phyloP scores from a whole-genome alignment of 2,888 invertebrate genomes.

The Dynastes grantii region DNA sequence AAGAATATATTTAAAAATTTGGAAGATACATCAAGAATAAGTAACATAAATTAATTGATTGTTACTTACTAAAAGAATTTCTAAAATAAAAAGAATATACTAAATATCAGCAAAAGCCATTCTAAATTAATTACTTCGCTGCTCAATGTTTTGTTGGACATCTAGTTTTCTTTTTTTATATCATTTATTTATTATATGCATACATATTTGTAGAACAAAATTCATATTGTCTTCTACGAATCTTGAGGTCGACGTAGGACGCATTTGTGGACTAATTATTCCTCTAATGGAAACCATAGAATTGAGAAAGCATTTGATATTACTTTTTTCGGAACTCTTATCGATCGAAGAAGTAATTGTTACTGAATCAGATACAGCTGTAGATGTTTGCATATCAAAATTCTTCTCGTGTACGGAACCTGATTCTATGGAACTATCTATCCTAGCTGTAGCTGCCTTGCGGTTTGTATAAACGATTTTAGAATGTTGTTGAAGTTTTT shows the following conservation, averaged over 20 bases:
- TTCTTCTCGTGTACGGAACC: constrained; percentile 16
- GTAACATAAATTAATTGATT: too few relatives aligned
- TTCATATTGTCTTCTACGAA: not conserved
- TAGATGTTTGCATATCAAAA: constrained; percentile 21
- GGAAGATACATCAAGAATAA: too few relatives aligned
- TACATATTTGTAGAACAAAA: constrained; percentile 12
- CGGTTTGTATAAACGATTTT: constrained; percentile 22
- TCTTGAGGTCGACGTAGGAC: constrained; percentile 9
- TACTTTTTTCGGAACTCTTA: constrained; percentile 25
- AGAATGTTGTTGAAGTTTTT: not conserved
- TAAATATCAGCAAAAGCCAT: too few relatives aligned
- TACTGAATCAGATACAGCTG: not conserved
- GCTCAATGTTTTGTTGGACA: too few relatives aligned
- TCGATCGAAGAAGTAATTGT: not conserved
- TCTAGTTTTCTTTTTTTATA: too few relatives aligned
- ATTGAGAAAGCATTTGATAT: constrained; percentile 24
- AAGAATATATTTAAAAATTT: too few relatives aligned
- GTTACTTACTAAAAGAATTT: too few relatives aligned
- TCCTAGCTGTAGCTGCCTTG: constrained; percentile 1
- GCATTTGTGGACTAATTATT: constrained; percentile 12
- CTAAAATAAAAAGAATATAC: too few relatives aligned
- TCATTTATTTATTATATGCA: too few relatives aligned
- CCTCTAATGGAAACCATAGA: constrained; percentile 1
- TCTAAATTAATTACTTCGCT: too few relatives aligned
- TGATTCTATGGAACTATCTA: not conserved